These are phyloP conservation scores for Drosophila azteca DNA, from an alignment of 1,140 invertebrate species.

Conservation along the genomic window DNA sequence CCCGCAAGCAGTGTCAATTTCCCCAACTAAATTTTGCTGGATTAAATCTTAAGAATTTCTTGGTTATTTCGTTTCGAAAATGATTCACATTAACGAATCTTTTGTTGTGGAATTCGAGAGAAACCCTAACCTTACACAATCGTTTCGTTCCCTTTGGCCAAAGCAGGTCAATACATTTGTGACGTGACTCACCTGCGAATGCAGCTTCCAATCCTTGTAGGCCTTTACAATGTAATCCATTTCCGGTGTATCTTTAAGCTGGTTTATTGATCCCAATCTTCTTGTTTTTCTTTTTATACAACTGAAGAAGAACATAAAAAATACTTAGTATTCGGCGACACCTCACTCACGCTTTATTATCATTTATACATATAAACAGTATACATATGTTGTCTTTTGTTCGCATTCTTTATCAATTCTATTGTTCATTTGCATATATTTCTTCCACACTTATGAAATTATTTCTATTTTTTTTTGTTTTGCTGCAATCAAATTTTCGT, in stretches of 20 bases:
- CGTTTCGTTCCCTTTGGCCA: neutral
- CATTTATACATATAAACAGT: neutral
- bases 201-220: conserved; percentile 83
- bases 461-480: conserved; percentile 24
- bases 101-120: too few species aligned
- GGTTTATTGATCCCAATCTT: conserved; percentile 12
- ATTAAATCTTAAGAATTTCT: too few species aligned
- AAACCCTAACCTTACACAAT: conserved; percentile 27
- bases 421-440: conserved; percentile 4
- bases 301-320: conserved; percentile 53
- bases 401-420: conserved; percentile 10
- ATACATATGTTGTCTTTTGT: conserved; percentile 10
- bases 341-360: conserved; percentile 12
- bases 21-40: too few species aligned
- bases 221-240: conserved; percentile 83
- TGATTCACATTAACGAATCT: too few species aligned
- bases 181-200: conserved; percentile 74
- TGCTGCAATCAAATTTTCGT: conserved; percentile 31
- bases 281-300: conserved; percentile 7
- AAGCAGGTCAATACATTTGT: neutral
- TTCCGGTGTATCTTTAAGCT: conserved; percentile 46
- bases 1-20: too few species aligned
- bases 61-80: too few species aligned
- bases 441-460: conserved; percentile 35
- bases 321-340: conserved; percentile 44